Evolutionary conservation across 2,888 invertebrate genomes (phyloP), one percentile per base, ranked within the genome.

Genomic region (Geophilus truncorum): DNA sequence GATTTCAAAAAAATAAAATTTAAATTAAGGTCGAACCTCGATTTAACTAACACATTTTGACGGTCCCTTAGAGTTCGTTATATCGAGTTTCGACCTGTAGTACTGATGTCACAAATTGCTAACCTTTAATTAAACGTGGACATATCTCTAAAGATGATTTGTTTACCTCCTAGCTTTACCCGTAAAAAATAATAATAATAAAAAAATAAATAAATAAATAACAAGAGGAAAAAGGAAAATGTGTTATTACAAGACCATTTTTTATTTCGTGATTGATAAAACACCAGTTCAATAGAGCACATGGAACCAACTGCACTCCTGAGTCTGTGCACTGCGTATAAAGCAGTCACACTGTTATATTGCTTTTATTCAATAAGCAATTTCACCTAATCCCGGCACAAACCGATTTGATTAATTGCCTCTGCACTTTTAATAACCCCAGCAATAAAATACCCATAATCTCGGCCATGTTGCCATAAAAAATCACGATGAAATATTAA

Each of bases 351-450:
- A 62, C 62, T 62, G 23, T 62, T 62, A 62, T n/a, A n/a, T 62
- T 62, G 62, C 25, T 62, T 62, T 62, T 62, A 62, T 62, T 62
- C 62, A 62, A 62, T 62, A 62, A 25, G 62, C 62, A 62, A 62
- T 62, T 62, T 62, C 62, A 62, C 10, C 28, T 62, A 62, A 62
- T 62, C 62, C 25, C 0, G 25, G 25, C 62, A n/a, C n/a, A 62
- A 28, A 25, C 62, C 25, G 62, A 23, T 57, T 62, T 62, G 62
- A 62, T 62, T 62, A 62, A 62, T 62, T 62, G 62, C 62, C 62
- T 62, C 25, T 25, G 62, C 62, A 62, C 62, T 62, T 62, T 62
- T 62, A 62, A 62, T 62, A 62, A 62, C 62, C 23, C 10, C 18
- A 25, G 28, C 28, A 62, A 62, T 62, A 62, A 62, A 62, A 62